Base-by-base conservation (phyloP, 2,888 invertebrate genomes). In the Hydrotaea diabolus region DNA sequence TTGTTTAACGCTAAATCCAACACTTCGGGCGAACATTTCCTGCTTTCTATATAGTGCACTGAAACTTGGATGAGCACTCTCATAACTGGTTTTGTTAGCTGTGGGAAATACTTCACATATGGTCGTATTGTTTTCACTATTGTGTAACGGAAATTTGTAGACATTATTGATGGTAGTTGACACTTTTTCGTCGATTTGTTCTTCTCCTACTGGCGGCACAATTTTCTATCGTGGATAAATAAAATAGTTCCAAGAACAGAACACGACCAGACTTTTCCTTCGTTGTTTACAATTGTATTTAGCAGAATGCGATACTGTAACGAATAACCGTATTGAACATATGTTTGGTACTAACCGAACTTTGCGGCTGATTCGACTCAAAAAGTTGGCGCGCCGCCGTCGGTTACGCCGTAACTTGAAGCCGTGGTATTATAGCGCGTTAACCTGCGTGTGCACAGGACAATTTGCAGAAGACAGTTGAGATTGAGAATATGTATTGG, bases 51-150 rank as follows among this genome's bases (percentile, higher is more conserved):
- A 36, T 92, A 92, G 77, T 92, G 92, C 5, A 93, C 93, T 0
- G 92, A 92, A 0, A 92, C 93, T 88, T 92, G 93, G 23, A 92
- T 93, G 7, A 92, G 88, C 2, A 92, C 92, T 5, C 93, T 89
- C 13, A 93, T 86, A 13, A 91, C 89, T 0, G 92, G 92, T 86
- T 92, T 93, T 0, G 90, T 89, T 19, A 92, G 81, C 85, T 92
- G 92, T 13, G 92, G 90, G 66, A 91, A 87, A 81, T 89, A 92
- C 72, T 90, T 89, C 0, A 89, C 86, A 71, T 93, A 93, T 0
- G 92, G 92, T 46, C 89, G 90, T 0, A 92, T 88, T 31, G 88
- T 90, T 82, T 91, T 92, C 4, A 90, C 83, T 49, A 92, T 85
- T 73, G 90, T 88, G 72, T 91, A 91, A 49, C 91, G 89, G 84